A percentile compares a stretch with the other conserved stretches of the same genome.
These are phyloP conservation scores for Antheraea pernyi DNA, from an alignment of 1,140 invertebrate genomes.

Conservation along the genomic window DNA sequence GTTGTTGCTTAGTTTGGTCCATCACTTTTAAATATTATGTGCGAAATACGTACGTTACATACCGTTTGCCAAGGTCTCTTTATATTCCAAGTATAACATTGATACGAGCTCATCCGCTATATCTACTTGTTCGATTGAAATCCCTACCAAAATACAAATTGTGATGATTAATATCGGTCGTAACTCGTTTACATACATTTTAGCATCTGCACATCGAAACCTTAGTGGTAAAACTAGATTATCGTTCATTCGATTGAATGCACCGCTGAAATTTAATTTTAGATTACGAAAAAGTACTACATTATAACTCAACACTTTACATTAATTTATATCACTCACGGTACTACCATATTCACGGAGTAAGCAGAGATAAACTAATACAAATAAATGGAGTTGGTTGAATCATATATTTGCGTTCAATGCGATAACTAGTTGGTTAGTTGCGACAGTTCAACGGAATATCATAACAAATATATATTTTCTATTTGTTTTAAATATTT, in stretches of 20 bases:
- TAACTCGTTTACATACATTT: neutral
- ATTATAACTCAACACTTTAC: neutral
- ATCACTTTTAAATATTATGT: neutral
- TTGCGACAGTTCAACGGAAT: too few relatives aligned
- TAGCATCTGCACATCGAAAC: neutral
- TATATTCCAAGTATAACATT: conserved; percentile 8
- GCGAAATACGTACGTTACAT: neutral
- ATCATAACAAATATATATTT: too few relatives aligned
- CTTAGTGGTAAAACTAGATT: conserved; percentile 19
- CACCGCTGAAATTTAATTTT: conserved; percentile 40
- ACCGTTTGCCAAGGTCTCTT: conserved; percentile 25
- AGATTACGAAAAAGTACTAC: neutral
- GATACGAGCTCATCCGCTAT: conserved; percentile 7
- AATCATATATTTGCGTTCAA: too few relatives aligned
- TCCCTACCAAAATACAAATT: neutral
- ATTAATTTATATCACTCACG: neutral
- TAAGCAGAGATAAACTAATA: neutral
- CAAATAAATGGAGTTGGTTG: too few relatives aligned
- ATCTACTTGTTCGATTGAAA: neutral
- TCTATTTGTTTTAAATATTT: too few relatives aligned
- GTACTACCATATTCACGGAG: neutral
- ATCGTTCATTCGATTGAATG: conserved; percentile 29
- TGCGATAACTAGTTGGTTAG: too few relatives aligned
- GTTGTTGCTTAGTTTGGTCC: neutral
- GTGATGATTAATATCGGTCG: neutral